Percentiles rank a stretch among this genome's conserved stretches.
Conservation (phyloP, 2,888 invertebrate species). For the Sepioteuthis lessoniana region DNA sequence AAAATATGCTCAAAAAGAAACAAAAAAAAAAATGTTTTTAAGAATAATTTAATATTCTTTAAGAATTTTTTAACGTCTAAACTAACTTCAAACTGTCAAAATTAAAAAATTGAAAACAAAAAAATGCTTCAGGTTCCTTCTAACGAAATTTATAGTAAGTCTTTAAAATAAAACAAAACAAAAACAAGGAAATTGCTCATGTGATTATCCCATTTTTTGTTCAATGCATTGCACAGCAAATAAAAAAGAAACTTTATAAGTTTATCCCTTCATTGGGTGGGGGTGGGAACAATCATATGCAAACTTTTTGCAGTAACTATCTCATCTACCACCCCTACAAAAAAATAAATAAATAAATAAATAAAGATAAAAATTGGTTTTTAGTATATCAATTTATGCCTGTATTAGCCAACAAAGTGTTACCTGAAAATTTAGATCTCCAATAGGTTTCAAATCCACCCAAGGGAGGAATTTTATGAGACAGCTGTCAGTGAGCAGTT, state of each 20-base stretch:
- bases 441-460: not conserved
- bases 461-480: not conserved
- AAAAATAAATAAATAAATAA: too few species aligned
- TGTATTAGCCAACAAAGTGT: not conserved
- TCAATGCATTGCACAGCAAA: not conserved
- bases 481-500: not conserved
- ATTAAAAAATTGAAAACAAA: too few species aligned
- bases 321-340: too few species aligned
- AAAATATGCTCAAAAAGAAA: too few species aligned
- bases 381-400: not conserved
- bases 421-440: not conserved
- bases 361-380: not conserved
- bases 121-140: too few species aligned
- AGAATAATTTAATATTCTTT: too few species aligned
- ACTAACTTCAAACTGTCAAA: too few species aligned
- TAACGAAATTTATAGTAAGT: too few species aligned
- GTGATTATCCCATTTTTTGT: not conserved
- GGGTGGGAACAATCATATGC: not conserved
- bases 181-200: not conserved
- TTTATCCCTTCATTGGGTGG: too few species aligned
- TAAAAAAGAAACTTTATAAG: not conserved
- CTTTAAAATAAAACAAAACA: too few species aligned
- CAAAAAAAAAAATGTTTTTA: too few species aligned
- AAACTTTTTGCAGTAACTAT: not conserved
- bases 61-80: too few species aligned